Base-by-base conservation (phyloP, 2,888 invertebrate genomes). In the Agrochola circellaris region DNA sequence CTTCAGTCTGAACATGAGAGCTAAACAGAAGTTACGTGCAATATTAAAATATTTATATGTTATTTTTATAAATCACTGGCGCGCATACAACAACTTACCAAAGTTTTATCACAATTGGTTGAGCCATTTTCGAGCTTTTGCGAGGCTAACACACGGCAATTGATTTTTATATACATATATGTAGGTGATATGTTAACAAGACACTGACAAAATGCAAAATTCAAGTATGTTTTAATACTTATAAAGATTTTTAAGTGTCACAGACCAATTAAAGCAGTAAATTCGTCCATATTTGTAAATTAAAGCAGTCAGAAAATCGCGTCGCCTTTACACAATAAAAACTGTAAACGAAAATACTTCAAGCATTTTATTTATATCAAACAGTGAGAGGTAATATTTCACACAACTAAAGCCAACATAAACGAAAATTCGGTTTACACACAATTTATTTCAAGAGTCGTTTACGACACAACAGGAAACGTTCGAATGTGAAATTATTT, bases 371-470 rank as follows among this genome's bases (percentile, higher is more conserved):
- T 64, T 58, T 82, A 48, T 26, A 58, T 42, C 6, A 64, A 51
- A 34, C 51, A 58, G 51, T 7, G 34, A 64, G 73, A 54, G 65
- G 82, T 65, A 82, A 66, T 79, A 76, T 67, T 79, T 82, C 82
- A 79, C 67, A 76, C 66, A 76, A 66, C 77, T 82, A 66, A 45
- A 79, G 45, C 45, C 54, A 65, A 34, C n/a, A 61, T 54, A 75
- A 82, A 82, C 54, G 61, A 62, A 56, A 79, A 82, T 71, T 79
- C 75, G 51, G 82, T 77, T 79, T 76, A 60, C 82, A 79, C 75
- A 75, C 75, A 64, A 83, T 83, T 79, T 79, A 79, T 83, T 79
- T 77, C 78, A 68, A 64, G 83, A 58, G 78, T 64, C 83, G 30
- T 62, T 67, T 67, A 58, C 42, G 56, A 75, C 34, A 34, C 30